phyloP scores from a whole-genome alignment of 2,888 invertebrate species.

The Aphidius colemani region DNA sequence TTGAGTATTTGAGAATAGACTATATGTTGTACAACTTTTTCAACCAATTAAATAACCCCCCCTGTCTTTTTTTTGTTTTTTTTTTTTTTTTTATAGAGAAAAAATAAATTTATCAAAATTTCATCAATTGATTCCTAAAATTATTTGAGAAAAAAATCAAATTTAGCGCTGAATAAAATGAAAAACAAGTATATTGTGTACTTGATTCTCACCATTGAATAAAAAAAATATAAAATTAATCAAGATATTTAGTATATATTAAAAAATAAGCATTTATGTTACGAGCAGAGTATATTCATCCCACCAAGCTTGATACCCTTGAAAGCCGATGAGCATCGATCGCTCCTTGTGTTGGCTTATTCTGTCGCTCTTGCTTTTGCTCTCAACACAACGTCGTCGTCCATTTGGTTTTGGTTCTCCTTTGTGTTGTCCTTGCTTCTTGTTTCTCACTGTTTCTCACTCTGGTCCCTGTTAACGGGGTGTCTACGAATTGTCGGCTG shows the following conservation, averaged over 20 bases:
- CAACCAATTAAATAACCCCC: slow-evolving; percentile 31
- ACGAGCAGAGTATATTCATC: slow-evolving; percentile 21
- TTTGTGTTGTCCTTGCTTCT: slow-evolving; percentile 1
- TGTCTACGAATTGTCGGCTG: slow-evolving; percentile 42
- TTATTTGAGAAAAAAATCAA: too few species aligned
- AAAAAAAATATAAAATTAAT: too few species aligned
- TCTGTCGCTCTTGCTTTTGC: slow-evolving; percentile 15
- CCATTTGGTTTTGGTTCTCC: slow-evolving; percentile 20
- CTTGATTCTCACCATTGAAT: too few species aligned
- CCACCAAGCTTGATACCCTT: slow-evolving; percentile 27
- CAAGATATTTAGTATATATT: too few species aligned
- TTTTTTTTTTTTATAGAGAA: too few species aligned
- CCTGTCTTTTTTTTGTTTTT: too few species aligned
- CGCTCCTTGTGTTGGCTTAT: slow-evolving; percentile 16
- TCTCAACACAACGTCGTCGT: slow-evolving; percentile 1
- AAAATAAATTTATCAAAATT: too few species aligned
- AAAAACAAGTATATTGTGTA: too few species aligned
- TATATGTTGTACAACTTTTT: slow-evolving; percentile 33
- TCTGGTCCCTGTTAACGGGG: slow-evolving; percentile 38
- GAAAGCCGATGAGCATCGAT: slow-evolving; percentile 38
- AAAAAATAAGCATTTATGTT: too few species aligned
- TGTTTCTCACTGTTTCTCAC: slow-evolving; percentile 24
- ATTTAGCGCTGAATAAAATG: too few species aligned
- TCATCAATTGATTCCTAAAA: too few species aligned
- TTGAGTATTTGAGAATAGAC: too few species aligned